Base-by-base conservation (phyloP, 2,113 vertebrate species). In the Pterocles gutturalis region DNA sequence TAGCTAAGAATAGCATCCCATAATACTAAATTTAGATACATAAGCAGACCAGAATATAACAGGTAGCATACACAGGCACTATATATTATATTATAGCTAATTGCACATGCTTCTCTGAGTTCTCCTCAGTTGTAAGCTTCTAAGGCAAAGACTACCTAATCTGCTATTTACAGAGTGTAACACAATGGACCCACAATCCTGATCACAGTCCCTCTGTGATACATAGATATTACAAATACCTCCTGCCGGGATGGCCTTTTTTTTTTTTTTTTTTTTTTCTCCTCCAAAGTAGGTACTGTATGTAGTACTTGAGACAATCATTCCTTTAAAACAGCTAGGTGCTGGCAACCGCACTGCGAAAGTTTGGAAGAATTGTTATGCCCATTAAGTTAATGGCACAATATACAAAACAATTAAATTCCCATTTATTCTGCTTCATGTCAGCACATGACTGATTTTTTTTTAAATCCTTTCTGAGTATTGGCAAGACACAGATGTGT, bases 171-270 rank as follows among this genome's bases (percentile, higher is more conserved):
- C 15, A 34, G 72, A 84, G 58, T 1, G 0, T 54, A 76, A 72
- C 34, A 5, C 41, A 15, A 33, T 0, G 1, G 61, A 34, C 17
- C 18, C 54, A 3, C 46, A 24, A 9, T 5, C 33, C 78, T 4
- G 1, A 7, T 5, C 36, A 43, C 57, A 83, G 70, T 45, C 62
- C 57, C 84, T 76, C 20, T 38, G 13, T 0, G 5, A 26, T 33
- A 11, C 7, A 26, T 0, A 3, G 70, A 21, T 54, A 83, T 43
- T 82, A 49, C 36, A 93, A 95, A 91, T 38, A 53, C 38, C 69
- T 82, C 18, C 77, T 82, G 61, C 57, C 61, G 60, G 21, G 26
- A 45, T 13, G 53, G 84, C 43, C 51, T 22, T 53, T 36, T 57
- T 53, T 53, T 6, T 58, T 41, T 16, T 41, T 6, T 58, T 41